Conservation (phyloP, 2,888 invertebrate genomes). For the Phaonia tiefii region DNA sequence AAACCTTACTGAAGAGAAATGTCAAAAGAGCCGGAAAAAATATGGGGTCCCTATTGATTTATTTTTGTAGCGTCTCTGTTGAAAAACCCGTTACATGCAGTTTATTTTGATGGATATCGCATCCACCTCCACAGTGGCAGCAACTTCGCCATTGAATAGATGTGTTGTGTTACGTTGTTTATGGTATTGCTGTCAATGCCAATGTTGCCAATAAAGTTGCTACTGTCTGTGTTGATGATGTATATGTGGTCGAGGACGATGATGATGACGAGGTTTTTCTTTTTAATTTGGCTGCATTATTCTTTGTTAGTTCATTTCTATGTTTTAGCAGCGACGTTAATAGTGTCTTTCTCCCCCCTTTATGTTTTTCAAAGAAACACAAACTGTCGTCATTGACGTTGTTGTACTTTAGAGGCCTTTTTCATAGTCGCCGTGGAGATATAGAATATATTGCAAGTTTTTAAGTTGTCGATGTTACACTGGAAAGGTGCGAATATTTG, state of each 20-base stretch:
- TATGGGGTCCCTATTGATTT: too few relatives aligned
- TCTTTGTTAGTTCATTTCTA: neutral
- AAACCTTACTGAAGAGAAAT: too few relatives aligned
- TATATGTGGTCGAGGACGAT: neutral
- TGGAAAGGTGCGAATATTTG: too few relatives aligned
- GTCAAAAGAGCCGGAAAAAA: too few relatives aligned
- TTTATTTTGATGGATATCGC: neutral
- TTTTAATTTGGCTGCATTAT: neutral
- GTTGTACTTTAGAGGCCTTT: conserved; percentile 41
- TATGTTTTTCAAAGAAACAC: conserved; percentile 23
- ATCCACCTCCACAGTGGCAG: too few relatives aligned
- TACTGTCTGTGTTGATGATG: neutral
- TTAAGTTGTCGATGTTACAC: too few relatives aligned
- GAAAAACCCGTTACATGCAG: too few relatives aligned
- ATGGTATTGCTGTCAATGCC: conserved; percentile 9
- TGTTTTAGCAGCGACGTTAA: conserved; percentile 12
- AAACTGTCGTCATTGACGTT: conserved; percentile 49
- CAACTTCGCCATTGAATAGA: too few relatives aligned
- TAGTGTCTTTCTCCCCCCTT: too few relatives aligned
- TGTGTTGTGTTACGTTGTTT: too few relatives aligned
- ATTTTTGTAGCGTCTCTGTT: too few relatives aligned
- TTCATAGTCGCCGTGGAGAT: conserved; percentile 11
- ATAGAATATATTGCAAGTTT: too few relatives aligned
- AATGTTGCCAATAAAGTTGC: neutral
- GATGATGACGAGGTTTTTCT: conserved; percentile 38